A percentile compares a stretch with the other conserved stretches of the same genome.
Conservation (phyloP, 2,113 vertebrate species). For the Numida meleagris region DNA sequence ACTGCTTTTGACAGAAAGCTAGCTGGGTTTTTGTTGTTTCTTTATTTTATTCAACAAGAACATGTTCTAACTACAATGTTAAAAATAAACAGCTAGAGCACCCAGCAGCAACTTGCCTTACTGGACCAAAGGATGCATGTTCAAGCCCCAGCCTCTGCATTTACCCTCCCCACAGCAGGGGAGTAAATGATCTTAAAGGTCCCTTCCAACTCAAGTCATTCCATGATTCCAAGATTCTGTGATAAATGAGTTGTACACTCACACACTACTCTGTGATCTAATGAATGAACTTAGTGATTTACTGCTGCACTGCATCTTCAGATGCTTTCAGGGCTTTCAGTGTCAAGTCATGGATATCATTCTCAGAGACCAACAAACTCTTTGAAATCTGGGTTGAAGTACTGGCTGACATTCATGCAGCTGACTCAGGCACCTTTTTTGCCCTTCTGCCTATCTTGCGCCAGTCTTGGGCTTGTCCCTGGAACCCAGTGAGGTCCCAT, state of each 20-base stretch:
- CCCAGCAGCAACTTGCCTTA: background rate
- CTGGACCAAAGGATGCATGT: background rate
- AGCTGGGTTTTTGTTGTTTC: background rate
- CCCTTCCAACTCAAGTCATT: background rate
- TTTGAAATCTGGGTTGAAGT: background rate
- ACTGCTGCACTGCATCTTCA: background rate
- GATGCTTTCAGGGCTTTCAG: background rate
- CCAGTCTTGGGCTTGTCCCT: fast-evolving
- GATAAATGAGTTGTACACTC: background rate
- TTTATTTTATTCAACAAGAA: background rate
- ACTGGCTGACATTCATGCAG: background rate
- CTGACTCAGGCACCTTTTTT: fast-evolving
- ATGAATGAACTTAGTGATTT: background rate
- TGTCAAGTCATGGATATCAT: background rate
- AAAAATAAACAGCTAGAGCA: background rate
- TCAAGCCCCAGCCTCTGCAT: background rate
- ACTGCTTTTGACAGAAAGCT: constrained; percentile 1
- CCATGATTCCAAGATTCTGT: background rate
- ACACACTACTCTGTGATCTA: background rate
- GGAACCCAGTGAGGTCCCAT: fast-evolving
- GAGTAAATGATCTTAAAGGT: background rate
- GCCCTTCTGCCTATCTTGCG: fast-evolving
- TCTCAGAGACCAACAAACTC: background rate
- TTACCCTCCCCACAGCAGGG: background rate
- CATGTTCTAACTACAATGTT: background rate